Percentiles rank a stretch among this genome's conserved stretches.
phyloP scores from a whole-genome alignment of 2,113 vertebrate genomes.

The Lichenostomus cassidix region DNA sequence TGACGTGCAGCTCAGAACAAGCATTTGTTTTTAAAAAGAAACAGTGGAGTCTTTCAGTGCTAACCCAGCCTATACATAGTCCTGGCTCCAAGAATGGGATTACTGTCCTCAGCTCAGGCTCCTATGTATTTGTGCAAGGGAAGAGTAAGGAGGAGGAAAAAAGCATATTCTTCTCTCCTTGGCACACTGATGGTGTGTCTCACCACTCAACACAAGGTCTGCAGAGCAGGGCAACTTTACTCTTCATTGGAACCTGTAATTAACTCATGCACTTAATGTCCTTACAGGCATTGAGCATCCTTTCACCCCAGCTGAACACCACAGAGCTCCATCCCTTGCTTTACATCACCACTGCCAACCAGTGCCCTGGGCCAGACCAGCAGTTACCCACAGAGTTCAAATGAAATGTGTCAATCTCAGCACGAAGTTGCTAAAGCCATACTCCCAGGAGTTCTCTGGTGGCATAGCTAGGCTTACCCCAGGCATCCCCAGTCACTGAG shows the following conservation, averaged over 20 bases:
- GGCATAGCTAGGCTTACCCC: neutral
- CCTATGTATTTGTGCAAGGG: neutral
- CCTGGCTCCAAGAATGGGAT: neutral
- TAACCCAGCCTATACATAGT: neutral
- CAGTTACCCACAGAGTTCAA: neutral
- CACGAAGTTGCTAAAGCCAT: neutral
- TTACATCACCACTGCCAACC: neutral
- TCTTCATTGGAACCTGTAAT: neutral
- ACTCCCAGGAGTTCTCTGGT: neutral
- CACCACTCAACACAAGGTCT: neutral
- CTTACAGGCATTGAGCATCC: neutral
- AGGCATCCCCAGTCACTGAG: neutral
- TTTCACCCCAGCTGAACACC: neutral
- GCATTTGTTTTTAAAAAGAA: conserved; percentile 42
- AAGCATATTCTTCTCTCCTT: neutral
- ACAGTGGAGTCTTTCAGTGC: conserved; percentile 52
- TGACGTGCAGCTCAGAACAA: conserved; percentile 32
- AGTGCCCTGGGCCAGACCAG: neutral
- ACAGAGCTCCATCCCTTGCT: neutral
- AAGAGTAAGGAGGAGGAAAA: neutral
- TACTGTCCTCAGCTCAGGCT: conserved; percentile 13
- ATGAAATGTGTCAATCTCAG: neutral
- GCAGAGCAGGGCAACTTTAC: neutral
- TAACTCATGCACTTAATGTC: neutral
- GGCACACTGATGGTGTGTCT: neutral